phyloP scores from a whole-genome alignment of 2,888 invertebrate genomes.

The Chymomyza procnemis region DNA sequence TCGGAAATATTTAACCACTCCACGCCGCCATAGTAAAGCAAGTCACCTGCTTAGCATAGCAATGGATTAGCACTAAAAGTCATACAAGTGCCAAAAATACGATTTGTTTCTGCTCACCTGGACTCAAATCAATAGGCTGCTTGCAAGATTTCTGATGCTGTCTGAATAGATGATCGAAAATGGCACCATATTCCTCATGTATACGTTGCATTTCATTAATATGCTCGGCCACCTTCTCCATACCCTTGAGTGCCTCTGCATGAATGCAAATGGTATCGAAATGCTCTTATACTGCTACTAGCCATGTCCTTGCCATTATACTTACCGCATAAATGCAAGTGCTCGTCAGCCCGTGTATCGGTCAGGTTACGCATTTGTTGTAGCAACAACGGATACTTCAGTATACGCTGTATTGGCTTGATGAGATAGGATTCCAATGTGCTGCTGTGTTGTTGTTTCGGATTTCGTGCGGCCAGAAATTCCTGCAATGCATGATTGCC shows the following conservation, averaged over 20 bases:
- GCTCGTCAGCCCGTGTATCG: slow-evolving; percentile 94
- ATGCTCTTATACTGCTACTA: not conserved
- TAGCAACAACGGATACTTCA: slow-evolving; percentile 96
- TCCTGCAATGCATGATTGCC: slow-evolving; percentile 97
- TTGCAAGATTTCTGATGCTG: slow-evolving; percentile 97
- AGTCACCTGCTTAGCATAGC: slow-evolving; percentile 84
- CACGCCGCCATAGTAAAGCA: slow-evolving; percentile 97
- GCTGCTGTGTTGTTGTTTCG: slow-evolving; percentile 96
- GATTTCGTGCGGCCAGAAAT: slow-evolving; percentile 95
- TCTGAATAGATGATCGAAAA: slow-evolving; percentile 97
- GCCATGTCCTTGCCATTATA: slow-evolving; percentile 16
- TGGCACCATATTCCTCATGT: slow-evolving; percentile 98
- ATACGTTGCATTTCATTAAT: slow-evolving; percentile 99
- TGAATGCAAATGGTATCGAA: not conserved
- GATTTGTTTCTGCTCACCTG: slow-evolving; percentile 80
- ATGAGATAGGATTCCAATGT: slow-evolving; percentile 98
- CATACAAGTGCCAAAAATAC: not conserved
- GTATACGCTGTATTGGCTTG: slow-evolving; percentile 98
- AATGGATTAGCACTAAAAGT: not conserved
- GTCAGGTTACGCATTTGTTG: slow-evolving; percentile 97
- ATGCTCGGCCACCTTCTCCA: slow-evolving; percentile 99
- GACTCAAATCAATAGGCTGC: slow-evolving; percentile 96
- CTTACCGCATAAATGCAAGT: slow-evolving; percentile 93
- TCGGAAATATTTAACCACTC: slow-evolving; percentile 99
- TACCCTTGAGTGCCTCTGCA: slow-evolving; percentile 95